Percentiles rank a stretch among this genome's conserved stretches.
Conservation (phyloP, 1,140 invertebrate genomes). For the Ips nitidus region DNA sequence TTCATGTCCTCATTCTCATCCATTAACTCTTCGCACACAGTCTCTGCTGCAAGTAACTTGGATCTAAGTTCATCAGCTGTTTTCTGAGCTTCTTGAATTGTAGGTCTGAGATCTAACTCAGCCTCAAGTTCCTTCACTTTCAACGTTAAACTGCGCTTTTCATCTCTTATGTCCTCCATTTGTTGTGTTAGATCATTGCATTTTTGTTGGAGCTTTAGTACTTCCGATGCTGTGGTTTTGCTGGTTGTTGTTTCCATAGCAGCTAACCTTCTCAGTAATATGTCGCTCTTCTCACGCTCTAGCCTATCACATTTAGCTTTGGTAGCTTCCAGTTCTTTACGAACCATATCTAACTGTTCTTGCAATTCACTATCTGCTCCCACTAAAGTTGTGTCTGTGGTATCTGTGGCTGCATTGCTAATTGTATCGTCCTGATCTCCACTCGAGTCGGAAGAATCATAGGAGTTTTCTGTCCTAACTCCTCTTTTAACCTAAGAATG, state of each 20-base stretch:
- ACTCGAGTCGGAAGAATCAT: constrained; percentile 41
- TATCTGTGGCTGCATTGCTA: constrained; percentile 58
- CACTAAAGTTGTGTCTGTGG: constrained; percentile 59
- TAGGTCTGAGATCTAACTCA: constrained; percentile 62
- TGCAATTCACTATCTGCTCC: constrained; percentile 55
- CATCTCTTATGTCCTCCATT: constrained; percentile 77
- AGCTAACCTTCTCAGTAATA: constrained; percentile 72
- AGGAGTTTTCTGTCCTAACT: constrained; percentile 30
- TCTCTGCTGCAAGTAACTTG: constrained; percentile 83
- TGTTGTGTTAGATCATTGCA: constrained; percentile 77
- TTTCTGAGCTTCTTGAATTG: constrained; percentile 57
- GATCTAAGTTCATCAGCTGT: constrained; percentile 70
- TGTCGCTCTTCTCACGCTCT: constrained; percentile 86
- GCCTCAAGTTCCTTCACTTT: constrained; percentile 72
- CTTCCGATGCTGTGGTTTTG: constrained; percentile 68
- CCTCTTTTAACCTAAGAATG: constrained; percentile 43
- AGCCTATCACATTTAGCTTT: constrained; percentile 70
- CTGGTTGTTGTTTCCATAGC: constrained; percentile 74
- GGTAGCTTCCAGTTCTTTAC: constrained; percentile 64
- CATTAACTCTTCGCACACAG: constrained; percentile 88
- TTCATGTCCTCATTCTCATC: constrained; percentile 97
- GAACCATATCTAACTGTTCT: constrained; percentile 69
- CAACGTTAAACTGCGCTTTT: constrained; percentile 74
- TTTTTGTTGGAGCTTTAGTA: constrained; percentile 75
- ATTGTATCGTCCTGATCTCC: constrained; percentile 54